Evolutionary conservation across 2,888 invertebrate genomes (phyloP).

Genomic region (Coremacera marginata): DNA sequence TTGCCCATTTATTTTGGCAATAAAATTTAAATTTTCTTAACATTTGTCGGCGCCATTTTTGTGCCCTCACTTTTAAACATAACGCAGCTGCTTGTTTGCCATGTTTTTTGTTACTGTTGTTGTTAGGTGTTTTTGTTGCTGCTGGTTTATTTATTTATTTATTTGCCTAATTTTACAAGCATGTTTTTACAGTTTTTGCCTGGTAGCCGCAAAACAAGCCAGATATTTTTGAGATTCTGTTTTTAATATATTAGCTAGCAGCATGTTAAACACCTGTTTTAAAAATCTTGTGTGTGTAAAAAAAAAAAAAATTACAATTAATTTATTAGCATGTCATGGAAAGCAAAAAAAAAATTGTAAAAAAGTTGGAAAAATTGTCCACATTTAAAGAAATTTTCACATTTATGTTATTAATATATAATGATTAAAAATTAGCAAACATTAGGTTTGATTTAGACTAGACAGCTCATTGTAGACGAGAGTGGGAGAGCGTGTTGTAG

Average conservation of each 20-base stretch:
- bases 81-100: background rate
- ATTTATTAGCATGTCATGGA: background rate
- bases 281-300: background rate
- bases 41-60: constrained; percentile 23
- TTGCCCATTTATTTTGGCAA: constrained; percentile 24
- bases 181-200: background rate
- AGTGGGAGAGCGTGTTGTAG: too few species aligned
- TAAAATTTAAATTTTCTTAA: constrained; percentile 35
- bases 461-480: too few species aligned
- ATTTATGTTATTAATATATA: background rate
- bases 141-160: constrained; percentile 19
- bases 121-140: background rate
- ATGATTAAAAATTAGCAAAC: too few species aligned
- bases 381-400: constrained; percentile 21
- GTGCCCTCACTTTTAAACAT: background rate
- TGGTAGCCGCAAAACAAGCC: too few species aligned
- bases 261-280: constrained; percentile 15
- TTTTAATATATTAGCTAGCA: constrained; percentile 40
- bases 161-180: constrained; percentile 19
- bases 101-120: background rate
- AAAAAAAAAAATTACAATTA: too few species aligned
- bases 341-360: background rate
- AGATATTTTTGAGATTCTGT: constrained; percentile 36
- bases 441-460: too few species aligned
- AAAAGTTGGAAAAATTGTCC: constrained; percentile 1